Conservation (phyloP, 2,888 invertebrate species). For the Caenorhabditis angaria region DNA sequence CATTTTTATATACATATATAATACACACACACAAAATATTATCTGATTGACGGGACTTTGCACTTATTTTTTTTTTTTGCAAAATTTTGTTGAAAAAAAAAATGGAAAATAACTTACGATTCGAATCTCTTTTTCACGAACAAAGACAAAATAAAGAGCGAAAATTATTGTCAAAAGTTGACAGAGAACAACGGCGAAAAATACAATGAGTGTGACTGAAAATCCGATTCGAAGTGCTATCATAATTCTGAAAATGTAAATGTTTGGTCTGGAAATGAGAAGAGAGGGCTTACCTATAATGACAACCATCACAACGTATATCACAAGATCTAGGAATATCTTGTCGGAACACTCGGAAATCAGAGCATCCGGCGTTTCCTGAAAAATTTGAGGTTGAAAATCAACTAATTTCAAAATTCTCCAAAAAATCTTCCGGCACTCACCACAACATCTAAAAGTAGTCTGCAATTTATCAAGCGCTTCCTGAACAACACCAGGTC, state of each 20-base stretch:
- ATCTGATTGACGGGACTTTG: neutral
- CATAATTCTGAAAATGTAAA: conserved; percentile 57
- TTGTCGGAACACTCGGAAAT: conserved; percentile 68
- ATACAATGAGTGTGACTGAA: conserved; percentile 67
- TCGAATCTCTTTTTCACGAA: conserved; percentile 36
- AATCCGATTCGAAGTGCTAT: conserved; percentile 68
- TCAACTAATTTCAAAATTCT: neutral
- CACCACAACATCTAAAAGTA: conserved; percentile 68
- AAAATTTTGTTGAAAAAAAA: no score
- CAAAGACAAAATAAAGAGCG: conserved; percentile 46
- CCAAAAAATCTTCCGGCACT: conserved; percentile 26
- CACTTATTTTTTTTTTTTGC: conserved; percentile 6
- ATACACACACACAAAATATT: conserved; percentile 21
- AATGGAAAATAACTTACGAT: conserved; percentile 48
- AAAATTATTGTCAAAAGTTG: conserved; percentile 47
- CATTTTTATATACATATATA: conserved; percentile 35
- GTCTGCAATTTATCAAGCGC: conserved; percentile 69
- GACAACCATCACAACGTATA: conserved; percentile 71
- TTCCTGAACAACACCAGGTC: conserved; percentile 69
- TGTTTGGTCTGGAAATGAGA: neutral
- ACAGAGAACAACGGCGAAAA: conserved; percentile 60
- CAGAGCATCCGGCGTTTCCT: conserved; percentile 70
- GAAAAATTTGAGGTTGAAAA: conserved; percentile 29
- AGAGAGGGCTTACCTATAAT: conserved; percentile 63
- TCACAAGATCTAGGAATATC: conserved; percentile 71